Evolutionary conservation across 2,113 vertebrate species (phyloP).

Genomic region (Corvus moneduloides): DNA sequence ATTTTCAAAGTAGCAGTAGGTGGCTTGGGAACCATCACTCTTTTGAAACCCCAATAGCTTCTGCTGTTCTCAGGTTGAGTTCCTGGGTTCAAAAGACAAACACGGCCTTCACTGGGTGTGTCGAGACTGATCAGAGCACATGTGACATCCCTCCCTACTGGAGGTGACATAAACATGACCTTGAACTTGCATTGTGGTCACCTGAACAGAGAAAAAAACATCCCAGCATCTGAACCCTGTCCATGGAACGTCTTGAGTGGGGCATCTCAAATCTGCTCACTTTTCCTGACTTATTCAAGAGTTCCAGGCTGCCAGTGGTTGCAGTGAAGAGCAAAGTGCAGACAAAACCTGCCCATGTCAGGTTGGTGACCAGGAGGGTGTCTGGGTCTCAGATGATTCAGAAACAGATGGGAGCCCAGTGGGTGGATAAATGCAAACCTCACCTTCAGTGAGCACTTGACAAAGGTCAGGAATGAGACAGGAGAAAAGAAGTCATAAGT

Average conservation of each 20-base stretch:
- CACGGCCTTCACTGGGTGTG: accelerated
- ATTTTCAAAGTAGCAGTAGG: not conserved
- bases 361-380: not conserved
- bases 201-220: not conserved
- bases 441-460: slow-evolving; percentile 28
- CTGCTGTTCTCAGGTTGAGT: not conserved
- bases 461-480: slow-evolving; percentile 53
- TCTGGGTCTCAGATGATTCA: not conserved
- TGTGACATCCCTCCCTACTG: not conserved
- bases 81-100: not conserved
- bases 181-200: not conserved
- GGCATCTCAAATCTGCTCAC: not conserved
- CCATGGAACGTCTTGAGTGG: accelerated
- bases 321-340: not conserved
- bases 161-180: not conserved
- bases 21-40: not conserved
- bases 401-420: slow-evolving; percentile 63
- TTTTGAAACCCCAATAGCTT: not conserved
- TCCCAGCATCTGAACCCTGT: not conserved
- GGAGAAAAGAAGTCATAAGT: slow-evolving; percentile 15
- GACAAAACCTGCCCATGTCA: not conserved
- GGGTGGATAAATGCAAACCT: slow-evolving; percentile 29
- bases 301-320: not conserved
- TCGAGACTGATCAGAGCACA: not conserved
- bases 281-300: accelerated